These are phyloP conservation scores for Heliconius congener DNA, from an alignment of 1,140 invertebrate species.

Conservation along the genomic window DNA sequence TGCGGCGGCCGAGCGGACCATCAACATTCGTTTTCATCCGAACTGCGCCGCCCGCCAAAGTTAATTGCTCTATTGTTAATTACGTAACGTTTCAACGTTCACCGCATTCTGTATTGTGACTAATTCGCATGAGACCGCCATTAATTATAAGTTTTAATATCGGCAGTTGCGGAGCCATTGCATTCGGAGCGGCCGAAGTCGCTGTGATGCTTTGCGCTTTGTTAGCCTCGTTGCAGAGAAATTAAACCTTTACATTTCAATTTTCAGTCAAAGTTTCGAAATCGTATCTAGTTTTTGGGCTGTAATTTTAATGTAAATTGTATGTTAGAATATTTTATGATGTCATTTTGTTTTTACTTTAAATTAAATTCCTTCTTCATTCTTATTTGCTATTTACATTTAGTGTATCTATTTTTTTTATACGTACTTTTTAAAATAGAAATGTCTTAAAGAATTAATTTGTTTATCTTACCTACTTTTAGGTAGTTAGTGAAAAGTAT, in stretches of 20 bases:
- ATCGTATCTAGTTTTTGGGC: conserved; percentile 1
- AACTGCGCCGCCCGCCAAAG: conserved; percentile 60
- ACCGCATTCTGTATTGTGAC: conserved; percentile 64
- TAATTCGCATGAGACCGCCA: conserved; percentile 61
- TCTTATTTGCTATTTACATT: not conserved
- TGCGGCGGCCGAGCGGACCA: conserved; percentile 52
- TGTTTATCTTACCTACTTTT: no score
- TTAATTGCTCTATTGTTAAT: conserved; percentile 81
- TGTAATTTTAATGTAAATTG: not conserved
- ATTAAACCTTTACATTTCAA: conserved; percentile 37
- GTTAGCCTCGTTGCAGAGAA: conserved; percentile 39
- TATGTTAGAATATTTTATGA: not conserved
- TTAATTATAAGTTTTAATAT: conserved; percentile 68
- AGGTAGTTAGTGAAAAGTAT: no score
- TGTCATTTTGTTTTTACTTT: not conserved
- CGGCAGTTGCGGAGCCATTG: conserved; percentile 35
- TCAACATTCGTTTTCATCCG: conserved; percentile 68
- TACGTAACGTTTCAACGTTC: conserved; percentile 75
- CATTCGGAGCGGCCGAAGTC: conserved; percentile 35
- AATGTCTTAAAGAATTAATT: no score
- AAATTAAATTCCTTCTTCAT: not conserved
- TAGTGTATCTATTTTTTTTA: no score
- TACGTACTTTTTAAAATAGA: no score
- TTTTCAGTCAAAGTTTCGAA: conserved; percentile 26
- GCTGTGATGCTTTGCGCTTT: conserved; percentile 32